Conservation (phyloP, 2,113 vertebrate genomes). For the Otolemur garnettii region DNA sequence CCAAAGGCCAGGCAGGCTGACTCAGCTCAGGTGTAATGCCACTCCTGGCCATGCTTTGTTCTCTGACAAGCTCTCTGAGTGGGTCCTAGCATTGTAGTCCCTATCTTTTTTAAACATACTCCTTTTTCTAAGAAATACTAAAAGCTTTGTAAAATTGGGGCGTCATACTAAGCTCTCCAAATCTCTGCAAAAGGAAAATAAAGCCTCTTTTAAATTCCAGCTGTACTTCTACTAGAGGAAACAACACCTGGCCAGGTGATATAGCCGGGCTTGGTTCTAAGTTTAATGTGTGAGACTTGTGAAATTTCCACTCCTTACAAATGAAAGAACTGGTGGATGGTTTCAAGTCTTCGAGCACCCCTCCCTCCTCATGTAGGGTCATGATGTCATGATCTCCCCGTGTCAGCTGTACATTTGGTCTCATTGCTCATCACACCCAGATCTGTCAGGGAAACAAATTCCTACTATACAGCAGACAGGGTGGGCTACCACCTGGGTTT, state of each 20-base stretch:
- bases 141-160: not conserved
- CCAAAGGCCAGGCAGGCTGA: not conserved
- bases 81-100: not conserved
- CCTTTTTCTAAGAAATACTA: constrained; percentile 25
- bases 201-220: not conserved
- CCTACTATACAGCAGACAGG: not conserved
- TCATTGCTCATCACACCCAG: not conserved
- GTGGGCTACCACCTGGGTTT: not conserved
- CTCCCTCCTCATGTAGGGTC: not conserved
- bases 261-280: not conserved
- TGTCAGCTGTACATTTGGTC: not conserved
- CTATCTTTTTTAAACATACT: not conserved
- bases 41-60: not conserved
- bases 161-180: not conserved
- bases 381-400: not conserved
- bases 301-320: not conserved
- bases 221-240: not conserved
- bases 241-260: not conserved
- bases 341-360: not conserved
- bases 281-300: not conserved
- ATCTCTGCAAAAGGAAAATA: not conserved
- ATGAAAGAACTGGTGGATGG: not conserved
- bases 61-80: not conserved
- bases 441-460: not conserved
- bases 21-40: accelerated